phyloP scores from a whole-genome alignment of 2,888 invertebrate genomes.

The Tribolium freemani region DNA sequence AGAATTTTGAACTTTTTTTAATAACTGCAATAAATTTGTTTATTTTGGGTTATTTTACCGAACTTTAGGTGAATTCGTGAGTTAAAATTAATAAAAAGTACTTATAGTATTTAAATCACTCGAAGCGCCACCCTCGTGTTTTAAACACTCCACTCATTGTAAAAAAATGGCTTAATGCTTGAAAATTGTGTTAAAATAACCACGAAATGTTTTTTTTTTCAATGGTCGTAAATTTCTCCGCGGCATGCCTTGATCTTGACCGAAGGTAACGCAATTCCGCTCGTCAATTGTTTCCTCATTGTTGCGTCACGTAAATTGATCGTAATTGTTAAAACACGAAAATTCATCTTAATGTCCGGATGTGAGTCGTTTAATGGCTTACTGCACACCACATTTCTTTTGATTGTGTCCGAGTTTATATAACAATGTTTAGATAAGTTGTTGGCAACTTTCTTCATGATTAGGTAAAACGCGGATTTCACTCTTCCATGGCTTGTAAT shows the following conservation, averaged over 20 bases:
- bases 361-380: not conserved
- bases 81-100: too few relatives aligned
- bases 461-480: not conserved
- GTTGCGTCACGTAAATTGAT: not conserved
- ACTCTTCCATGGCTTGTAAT: not conserved
- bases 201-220: too few relatives aligned
- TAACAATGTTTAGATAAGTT: not conserved
- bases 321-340: not conserved
- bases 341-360: not conserved
- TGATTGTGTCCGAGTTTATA: not conserved
- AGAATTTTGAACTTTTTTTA: too few relatives aligned
- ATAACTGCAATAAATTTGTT: too few relatives aligned
- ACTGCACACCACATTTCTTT: not conserved
- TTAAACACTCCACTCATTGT: too few relatives aligned
- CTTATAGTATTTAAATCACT: too few relatives aligned
- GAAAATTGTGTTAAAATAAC: too few relatives aligned
- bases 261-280: constrained; percentile 5
- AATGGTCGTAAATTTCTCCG: not conserved
- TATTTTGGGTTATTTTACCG: too few relatives aligned
- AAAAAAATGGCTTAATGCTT: too few relatives aligned
- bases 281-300: constrained; percentile 13
- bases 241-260: constrained; percentile 18
- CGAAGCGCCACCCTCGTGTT: too few relatives aligned
- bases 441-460: not conserved
- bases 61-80: too few relatives aligned